Evolutionary conservation across 2,113 vertebrate species (phyloP).

Genomic region (Nymphicus hollandicus): DNA sequence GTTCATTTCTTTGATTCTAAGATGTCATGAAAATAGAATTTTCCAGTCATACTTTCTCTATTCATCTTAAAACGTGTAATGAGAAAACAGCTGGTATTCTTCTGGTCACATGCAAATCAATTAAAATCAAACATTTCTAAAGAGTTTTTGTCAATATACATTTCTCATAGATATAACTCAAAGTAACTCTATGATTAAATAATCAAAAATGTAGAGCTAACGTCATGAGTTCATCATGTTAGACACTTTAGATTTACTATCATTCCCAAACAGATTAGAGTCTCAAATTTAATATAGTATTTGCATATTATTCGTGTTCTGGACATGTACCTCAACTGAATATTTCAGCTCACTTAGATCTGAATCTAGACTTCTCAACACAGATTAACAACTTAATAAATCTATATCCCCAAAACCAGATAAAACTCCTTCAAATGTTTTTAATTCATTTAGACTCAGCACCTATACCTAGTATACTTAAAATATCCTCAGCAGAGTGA

Average conservation of each 20-base stretch:
- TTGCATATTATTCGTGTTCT: neutral
- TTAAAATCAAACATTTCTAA: constrained; percentile 14
- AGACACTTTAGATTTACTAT: neutral
- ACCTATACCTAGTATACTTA: neutral
- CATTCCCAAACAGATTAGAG: neutral
- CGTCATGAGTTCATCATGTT: neutral
- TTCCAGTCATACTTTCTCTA: neutral
- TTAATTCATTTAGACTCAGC: neutral
- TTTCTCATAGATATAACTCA: neutral
- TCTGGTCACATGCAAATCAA: neutral
- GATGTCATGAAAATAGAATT: constrained; percentile 19
- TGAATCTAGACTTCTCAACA: neutral
- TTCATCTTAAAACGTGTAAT: neutral
- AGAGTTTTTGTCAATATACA: neutral
- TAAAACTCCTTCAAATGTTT: neutral
- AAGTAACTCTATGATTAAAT: neutral
- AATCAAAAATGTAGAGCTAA: neutral
- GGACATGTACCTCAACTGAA: neutral
- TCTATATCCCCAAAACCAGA: neutral
- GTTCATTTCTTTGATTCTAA: constrained; percentile 26
- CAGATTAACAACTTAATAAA: neutral
- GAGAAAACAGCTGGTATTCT: neutral
- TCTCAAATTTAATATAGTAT: neutral
- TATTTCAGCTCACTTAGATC: neutral
- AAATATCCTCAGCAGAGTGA: neutral